Conservation (phyloP, 2,113 vertebrate species). For the Edolisoma coerulescens region DNA sequence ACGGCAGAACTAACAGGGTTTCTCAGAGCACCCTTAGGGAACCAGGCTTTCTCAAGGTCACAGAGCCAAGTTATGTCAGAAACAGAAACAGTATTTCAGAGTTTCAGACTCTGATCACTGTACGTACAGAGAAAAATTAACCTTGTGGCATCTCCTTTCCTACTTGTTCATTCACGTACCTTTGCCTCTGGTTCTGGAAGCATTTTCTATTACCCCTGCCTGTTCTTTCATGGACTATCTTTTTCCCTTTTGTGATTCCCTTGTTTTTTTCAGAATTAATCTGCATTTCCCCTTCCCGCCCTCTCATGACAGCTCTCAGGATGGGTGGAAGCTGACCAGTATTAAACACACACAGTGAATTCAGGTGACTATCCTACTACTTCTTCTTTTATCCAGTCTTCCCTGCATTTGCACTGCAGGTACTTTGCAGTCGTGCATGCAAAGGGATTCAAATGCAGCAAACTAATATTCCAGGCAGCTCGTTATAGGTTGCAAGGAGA, state of each 20-base stretch:
- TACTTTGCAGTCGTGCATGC: accelerated
- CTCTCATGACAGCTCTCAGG: neutral
- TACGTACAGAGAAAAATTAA: neutral
- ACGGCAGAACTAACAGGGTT: neutral
- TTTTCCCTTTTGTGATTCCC: neutral
- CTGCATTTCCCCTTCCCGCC: neutral
- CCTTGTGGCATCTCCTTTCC: neutral
- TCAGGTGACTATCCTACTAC: neutral
- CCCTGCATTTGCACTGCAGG: neutral
- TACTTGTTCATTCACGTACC: neutral
- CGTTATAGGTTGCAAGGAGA: neutral
- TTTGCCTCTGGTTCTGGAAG: neutral
- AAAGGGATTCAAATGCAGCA: neutral
- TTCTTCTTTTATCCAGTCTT: neutral
- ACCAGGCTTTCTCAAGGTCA: neutral
- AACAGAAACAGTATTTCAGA: neutral
- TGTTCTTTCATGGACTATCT: neutral
- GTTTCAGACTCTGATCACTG: neutral
- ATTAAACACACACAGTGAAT: neutral
- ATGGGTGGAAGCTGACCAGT: neutral
- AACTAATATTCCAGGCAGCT: neutral
- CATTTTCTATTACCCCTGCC: neutral
- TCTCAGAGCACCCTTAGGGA: neutral
- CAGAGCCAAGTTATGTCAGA: neutral
- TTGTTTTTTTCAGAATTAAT: neutral